phyloP scores from a whole-genome alignment of 1,140 invertebrate genomes.

The Lepidurus couesii region DNA sequence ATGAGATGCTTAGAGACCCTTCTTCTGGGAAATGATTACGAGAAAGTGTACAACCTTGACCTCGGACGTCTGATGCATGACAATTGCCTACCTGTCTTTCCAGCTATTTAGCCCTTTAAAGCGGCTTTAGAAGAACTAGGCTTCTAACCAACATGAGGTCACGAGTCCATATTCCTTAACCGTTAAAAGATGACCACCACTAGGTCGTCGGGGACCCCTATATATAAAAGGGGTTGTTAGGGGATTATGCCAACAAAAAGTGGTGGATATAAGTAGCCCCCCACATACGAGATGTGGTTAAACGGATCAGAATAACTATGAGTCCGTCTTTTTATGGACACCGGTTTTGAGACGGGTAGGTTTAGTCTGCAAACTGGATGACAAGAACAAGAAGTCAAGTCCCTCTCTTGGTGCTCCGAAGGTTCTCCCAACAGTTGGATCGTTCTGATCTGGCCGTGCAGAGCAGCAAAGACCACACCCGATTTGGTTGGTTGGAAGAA shows the following conservation, averaged over 20 bases:
- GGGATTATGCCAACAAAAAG: neutral
- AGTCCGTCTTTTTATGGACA: neutral
- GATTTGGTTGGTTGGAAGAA: neutral
- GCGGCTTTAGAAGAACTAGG: neutral
- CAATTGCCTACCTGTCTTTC: neutral
- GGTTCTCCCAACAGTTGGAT: neutral
- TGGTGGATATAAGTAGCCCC: neutral
- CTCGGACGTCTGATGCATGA: neutral
- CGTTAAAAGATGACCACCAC: neutral
- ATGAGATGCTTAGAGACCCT: neutral
- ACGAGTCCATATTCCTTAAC: neutral
- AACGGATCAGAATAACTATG: neutral
- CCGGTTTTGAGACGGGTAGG: neutral
- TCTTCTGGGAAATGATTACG: neutral
- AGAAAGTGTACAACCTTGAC: neutral
- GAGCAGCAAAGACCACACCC: slow-evolving; percentile 3
- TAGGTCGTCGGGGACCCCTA: neutral
- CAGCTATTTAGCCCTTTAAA: neutral
- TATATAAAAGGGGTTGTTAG: neutral
- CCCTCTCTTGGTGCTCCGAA: neutral
- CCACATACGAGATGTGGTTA: neutral
- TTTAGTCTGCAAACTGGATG: neutral
- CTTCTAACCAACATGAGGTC: neutral
- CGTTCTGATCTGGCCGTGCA: neutral
- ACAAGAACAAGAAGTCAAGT: slow-evolving; percentile 22